Base-by-base conservation (phyloP, 2,888 invertebrate species). In the Branchellion lobata region DNA sequence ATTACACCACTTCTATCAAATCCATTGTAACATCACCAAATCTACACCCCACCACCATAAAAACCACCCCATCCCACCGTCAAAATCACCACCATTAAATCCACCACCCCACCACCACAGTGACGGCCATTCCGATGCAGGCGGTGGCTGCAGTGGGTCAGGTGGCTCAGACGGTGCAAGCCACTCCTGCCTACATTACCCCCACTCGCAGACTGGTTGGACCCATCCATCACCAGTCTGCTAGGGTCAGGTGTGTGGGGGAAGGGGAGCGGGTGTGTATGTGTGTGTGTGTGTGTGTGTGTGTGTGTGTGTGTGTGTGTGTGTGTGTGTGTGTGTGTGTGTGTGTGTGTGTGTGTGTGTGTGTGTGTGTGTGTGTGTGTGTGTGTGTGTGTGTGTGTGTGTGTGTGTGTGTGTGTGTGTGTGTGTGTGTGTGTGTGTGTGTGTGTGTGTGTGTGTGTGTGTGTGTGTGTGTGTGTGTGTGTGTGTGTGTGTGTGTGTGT, bases 181-280 rank as follows among this genome's bases (percentile, higher is more conserved):
- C 79, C 51, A 85, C 86, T 1, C 51, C 79, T 57, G 83, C 84
- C 47, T 87, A 87, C 81, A 83, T 87, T 80, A 85, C 87, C 57
- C 86, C 93, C 78, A 75, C 81, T 11, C 93, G 87, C 80, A 85
- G 89, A 78, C 93, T 94, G 87, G 86, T 88, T 78, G 88, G 94
- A 85, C 94, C 93, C 77, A 94, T 95, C 86, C 93, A 95, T 88
- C 92, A 94, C 87, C 93, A 94, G 78, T 84, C 86, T 31, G 85
- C 86, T 78, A 84, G 87, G 82, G 85, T 87, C 83, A 86, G 87
- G 88, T 87, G 82, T 79, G 80, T 72, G 27, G 3, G 11, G 24
- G 61, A 34, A 61, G 51, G 18, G 14, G 21, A n/a, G n/a, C n/a
- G n/a, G n/a, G n/a, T n/a, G n/a, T n/a, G n/a, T n/a, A n/a, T n/a